A percentile compares a stretch with the other conserved stretches of the same genome.
Conservation (phyloP, 2,797 vertebrate genomes). For the Eupleurogrammus muticus region DNA sequence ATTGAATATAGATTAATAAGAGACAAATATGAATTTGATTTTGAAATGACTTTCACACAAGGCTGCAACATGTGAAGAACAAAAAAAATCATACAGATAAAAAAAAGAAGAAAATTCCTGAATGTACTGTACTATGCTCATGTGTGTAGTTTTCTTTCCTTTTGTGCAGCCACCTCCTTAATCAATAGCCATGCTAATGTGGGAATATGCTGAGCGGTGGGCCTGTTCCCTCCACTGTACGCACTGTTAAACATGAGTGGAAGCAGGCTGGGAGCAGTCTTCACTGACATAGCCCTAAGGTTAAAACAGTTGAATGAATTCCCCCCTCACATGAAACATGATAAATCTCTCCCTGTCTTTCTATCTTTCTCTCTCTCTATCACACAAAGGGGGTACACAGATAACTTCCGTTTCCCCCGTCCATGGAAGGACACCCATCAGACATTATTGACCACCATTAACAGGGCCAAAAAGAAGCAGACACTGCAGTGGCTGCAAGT, state of each 20-base stretch:
- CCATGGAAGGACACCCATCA: constrained; percentile 7
- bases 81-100: too few relatives aligned
- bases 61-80: too few relatives aligned
- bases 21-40: too few relatives aligned
- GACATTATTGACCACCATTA: constrained; percentile 39
- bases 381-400: not conserved
- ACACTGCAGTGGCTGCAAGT: constrained; percentile 23
- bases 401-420: constrained; percentile 2
- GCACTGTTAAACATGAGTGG: constrained; percentile 53
- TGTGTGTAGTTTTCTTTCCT: constrained; percentile 21
- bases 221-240: constrained; percentile 38
- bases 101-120: too few relatives aligned
- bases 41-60: too few relatives aligned
- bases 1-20: too few relatives aligned
- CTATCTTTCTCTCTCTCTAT: constrained; percentile 12
- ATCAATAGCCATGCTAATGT: constrained; percentile 52
- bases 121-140: not conserved
- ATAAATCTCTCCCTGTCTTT: constrained; percentile 17
- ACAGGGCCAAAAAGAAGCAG: constrained; percentile 5
- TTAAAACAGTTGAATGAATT: constrained; percentile 28
- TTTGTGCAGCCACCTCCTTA: constrained; percentile 32
- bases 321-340: constrained; percentile 20
- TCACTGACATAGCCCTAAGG: constrained; percentile 29
- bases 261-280: constrained; percentile 40
- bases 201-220: constrained; percentile 29